Conservation (phyloP, 2,888 invertebrate genomes). For the Drosophila kambysellisi region DNA sequence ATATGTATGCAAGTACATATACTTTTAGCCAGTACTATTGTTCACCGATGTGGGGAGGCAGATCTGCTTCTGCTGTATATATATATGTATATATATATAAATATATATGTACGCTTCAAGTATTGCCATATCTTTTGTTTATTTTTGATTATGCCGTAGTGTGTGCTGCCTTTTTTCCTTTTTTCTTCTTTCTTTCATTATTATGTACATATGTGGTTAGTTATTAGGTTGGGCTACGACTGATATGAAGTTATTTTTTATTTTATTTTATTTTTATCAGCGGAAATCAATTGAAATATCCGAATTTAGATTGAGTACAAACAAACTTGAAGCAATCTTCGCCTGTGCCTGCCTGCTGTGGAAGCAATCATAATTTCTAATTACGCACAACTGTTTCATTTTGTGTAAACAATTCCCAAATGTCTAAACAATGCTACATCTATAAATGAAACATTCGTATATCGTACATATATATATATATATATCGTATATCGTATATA, state of each 20-base stretch:
- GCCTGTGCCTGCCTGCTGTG: neutral
- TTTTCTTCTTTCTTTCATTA: neutral
- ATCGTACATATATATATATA: neutral
- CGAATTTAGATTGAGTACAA: slow-evolving; percentile 19
- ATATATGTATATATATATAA: neutral
- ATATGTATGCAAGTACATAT: slow-evolving; percentile 13
- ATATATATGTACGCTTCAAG: slow-evolving; percentile 21
- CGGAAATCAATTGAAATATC: slow-evolving; percentile 63
- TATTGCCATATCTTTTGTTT: slow-evolving; percentile 58
- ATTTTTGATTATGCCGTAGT: slow-evolving; percentile 60
- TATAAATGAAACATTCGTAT: slow-evolving; percentile 15
- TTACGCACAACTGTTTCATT: slow-evolving; percentile 41
- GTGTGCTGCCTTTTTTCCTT: slow-evolving; percentile 17
- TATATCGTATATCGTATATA: neutral
- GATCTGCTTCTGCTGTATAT: slow-evolving; percentile 26
- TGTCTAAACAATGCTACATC: slow-evolving; percentile 22
- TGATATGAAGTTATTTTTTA: slow-evolving; percentile 18
- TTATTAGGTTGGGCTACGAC: slow-evolving; percentile 13
- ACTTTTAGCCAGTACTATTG: slow-evolving; percentile 9
- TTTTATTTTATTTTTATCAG: slow-evolving; percentile 32
- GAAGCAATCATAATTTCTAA: slow-evolving; percentile 34
- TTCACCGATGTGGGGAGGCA: slow-evolving; percentile 28
- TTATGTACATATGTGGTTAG: neutral
- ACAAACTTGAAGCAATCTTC: slow-evolving; percentile 32
- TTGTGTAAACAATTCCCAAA: slow-evolving; percentile 39